Evolutionary conservation across 2,797 vertebrate genomes (phyloP), one percentile per base, ranked within the genome.

Genomic region (Acanthornis magna): DNA sequence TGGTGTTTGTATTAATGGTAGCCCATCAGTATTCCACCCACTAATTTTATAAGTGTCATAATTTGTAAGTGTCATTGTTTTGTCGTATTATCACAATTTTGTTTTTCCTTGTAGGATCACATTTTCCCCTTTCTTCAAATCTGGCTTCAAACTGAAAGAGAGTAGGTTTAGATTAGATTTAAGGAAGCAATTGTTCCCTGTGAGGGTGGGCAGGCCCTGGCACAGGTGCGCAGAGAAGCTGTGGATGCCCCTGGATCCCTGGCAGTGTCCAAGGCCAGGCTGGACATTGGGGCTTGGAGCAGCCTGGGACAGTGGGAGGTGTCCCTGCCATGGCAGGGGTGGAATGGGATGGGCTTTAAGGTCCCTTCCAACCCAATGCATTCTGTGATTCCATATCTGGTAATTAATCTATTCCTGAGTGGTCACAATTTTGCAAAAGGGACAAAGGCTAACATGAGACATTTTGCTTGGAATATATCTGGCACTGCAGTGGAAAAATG

Each of bases 181-280:
- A 19, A 38, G 29, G 78, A 55, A 70, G 7, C 22, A 57, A 38
- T 70, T 21, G 1, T 62, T 62, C 6, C 9, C 20, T 63, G 16
- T 1, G 5, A 43, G 50, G 11, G 38, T 30, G 23, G 27, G 0
- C 0, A 50, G 42, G 27, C 4, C 6, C 36, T 68, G 48, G 48
- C 8, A 38, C 9, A 17, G 42, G 1, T 62, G 1, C 2, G 9
- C 71, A 75, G 32, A 43, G 13, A 0, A 29, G 55, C 42, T 50
- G 63, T 4, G 71, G 48, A 42, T 89, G 42, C 50, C 32, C 36
- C 40, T 81, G 78, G 21, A 70, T 51, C 79, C 50, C 43, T 57
- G 79, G 57, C 0, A 76, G 29, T 63, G 57, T 0, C 16, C 75
- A 12, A 51, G n/a, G 23, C 19, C 38, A 60, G 38, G 38, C 0